Percentiles rank a stretch among this genome's conserved stretches.
Conservation (phyloP, 2,888 invertebrate genomes). For the Drosophila siamana region DNA sequence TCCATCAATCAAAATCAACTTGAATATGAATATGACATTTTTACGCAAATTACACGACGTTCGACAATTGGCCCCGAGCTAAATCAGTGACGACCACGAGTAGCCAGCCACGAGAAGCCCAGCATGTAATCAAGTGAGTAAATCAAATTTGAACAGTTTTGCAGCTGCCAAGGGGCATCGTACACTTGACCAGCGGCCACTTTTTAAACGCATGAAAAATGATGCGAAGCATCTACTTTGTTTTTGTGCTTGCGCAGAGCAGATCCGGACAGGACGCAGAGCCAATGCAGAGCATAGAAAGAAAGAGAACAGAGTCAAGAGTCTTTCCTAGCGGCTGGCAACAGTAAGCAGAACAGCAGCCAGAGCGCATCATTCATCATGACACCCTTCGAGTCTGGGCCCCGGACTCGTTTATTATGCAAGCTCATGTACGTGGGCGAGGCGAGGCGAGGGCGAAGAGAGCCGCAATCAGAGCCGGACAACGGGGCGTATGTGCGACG, state of each 20-base stretch:
- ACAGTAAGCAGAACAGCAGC: constrained; percentile 18
- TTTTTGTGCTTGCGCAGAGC: constrained; percentile 1
- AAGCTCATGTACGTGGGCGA: constrained; percentile 69
- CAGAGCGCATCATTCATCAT: constrained; percentile 78
- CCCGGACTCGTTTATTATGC: constrained; percentile 78
- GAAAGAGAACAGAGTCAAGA: constrained; percentile 21
- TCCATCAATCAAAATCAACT: constrained; percentile 76
- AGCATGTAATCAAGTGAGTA: constrained; percentile 82
- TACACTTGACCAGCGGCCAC: constrained; percentile 51
- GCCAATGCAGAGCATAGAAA: constrained; percentile 3
- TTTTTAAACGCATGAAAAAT: constrained; percentile 83
- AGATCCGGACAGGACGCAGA: too few relatives aligned
- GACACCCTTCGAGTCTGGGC: constrained; percentile 66
- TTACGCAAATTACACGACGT: constrained; percentile 83
- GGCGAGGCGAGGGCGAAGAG: neutral
- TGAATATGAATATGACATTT: constrained; percentile 80
- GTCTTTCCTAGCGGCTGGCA: neutral
- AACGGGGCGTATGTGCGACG: constrained; percentile 73
- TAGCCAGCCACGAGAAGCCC: neutral
- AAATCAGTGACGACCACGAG: constrained; percentile 35
- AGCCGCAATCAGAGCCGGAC: constrained; percentile 36
- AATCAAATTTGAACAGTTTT: constrained; percentile 84
- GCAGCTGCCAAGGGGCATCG: constrained; percentile 58
- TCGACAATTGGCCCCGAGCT: constrained; percentile 72
- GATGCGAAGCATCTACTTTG: constrained; percentile 56